Conservation (phyloP, 2,797 vertebrate species). For the Brachyalestes nurse region DNA sequence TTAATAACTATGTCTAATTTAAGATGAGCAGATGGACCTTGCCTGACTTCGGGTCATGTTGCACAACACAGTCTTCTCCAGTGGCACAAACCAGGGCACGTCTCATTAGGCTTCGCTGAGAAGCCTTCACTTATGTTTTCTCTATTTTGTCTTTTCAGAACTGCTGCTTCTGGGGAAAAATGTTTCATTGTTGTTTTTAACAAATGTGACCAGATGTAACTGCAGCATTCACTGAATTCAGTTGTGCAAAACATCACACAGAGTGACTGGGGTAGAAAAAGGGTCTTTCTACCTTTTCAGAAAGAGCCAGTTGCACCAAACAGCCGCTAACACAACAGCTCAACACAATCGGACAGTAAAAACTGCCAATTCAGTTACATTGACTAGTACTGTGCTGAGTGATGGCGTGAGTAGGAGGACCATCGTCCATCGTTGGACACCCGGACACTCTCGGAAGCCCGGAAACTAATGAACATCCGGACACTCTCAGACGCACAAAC, state of each 20-base stretch:
- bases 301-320: background rate
- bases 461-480: too few species aligned
- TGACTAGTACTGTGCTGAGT: too few species aligned
- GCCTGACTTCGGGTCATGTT: slow-evolving; percentile 38
- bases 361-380: too few species aligned
- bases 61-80: background rate
- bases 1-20: slow-evolving; percentile 20
- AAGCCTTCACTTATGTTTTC: slow-evolving; percentile 8
- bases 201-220: background rate
- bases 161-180: background rate
- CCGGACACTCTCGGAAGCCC: too few species aligned
- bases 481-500: too few species aligned
- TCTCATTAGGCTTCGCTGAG: background rate
- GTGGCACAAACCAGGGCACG: background rate
- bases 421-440: too few species aligned
- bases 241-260: background rate
- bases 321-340: background rate
- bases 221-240: background rate
- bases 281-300: too few species aligned
- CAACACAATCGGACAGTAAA: background rate
- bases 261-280: too few species aligned
- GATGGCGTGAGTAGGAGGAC: too few species aligned
- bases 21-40: slow-evolving; percentile 34
- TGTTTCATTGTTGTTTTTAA: too few species aligned
- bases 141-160: background rate